Conservation (phyloP, 2,113 vertebrate species). For the Neogobius melanostomus region DNA sequence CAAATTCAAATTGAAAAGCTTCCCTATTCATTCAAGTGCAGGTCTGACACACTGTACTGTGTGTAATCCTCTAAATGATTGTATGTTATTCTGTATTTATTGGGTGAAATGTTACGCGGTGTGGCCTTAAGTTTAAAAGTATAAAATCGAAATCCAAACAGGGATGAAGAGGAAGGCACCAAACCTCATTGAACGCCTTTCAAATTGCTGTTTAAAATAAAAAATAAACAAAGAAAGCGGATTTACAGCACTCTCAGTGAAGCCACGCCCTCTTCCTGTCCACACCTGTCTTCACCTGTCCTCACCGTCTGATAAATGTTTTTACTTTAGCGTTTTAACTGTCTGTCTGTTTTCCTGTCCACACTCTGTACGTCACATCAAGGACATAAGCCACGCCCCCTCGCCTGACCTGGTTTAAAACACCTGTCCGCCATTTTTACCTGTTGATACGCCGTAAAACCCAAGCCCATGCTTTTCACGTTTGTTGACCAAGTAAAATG, state of each 20-base stretch:
- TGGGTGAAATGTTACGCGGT: too few relatives aligned
- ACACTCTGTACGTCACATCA: neutral
- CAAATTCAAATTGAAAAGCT: too few relatives aligned
- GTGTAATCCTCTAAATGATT: too few relatives aligned
- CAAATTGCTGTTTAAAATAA: neutral
- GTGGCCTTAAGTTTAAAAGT: too few relatives aligned
- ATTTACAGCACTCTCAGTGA: slow-evolving; percentile 8
- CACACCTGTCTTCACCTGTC: neutral
- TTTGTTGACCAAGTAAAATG: neutral
- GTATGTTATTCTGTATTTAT: too few relatives aligned
- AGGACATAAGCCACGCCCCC: slow-evolving; percentile 5
- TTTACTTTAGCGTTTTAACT: neutral
- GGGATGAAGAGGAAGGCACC: too few relatives aligned
- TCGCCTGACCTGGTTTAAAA: neutral
- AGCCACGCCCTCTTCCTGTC: neutral
- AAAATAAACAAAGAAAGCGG: neutral
- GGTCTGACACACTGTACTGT: too few relatives aligned
- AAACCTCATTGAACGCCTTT: neutral
- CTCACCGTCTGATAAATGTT: neutral
- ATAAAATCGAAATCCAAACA: too few relatives aligned
- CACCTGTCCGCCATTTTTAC: neutral
- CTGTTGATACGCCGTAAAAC: slow-evolving; percentile 6
- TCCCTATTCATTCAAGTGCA: too few relatives aligned
- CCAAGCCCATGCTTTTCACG: neutral
- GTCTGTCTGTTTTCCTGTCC: neutral